These are phyloP conservation scores for Pomatorhinus ruficollis DNA, from an alignment of 2,113 vertebrate genomes.

Conservation along the genomic window DNA sequence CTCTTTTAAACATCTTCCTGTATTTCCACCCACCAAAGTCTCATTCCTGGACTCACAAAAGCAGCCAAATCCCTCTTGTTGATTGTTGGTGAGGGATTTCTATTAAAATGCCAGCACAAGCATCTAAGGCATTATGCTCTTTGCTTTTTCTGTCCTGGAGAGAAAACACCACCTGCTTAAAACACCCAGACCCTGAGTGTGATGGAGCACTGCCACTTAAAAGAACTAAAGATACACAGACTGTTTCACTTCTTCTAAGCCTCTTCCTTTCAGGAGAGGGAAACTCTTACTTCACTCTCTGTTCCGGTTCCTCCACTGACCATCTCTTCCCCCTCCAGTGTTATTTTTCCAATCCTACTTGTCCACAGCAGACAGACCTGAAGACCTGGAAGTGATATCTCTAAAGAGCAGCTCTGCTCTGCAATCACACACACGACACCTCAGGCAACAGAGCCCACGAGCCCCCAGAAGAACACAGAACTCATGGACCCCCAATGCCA, in stretches of 20 bases:
- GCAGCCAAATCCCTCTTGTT: background rate
- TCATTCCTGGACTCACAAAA: background rate
- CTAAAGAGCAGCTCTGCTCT: background rate
- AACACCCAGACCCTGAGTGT: background rate
- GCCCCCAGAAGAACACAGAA: background rate
- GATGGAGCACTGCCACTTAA: background rate
- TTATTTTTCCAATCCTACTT: background rate
- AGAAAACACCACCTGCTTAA: background rate
- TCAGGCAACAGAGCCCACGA: background rate
- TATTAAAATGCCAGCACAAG: background rate
- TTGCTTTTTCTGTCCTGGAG: background rate
- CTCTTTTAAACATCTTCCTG: background rate
- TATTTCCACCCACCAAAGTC: background rate
- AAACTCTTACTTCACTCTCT: background rate
- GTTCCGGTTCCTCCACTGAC: background rate
- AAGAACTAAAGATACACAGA: background rate
- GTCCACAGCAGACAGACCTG: background rate
- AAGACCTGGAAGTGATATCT: background rate
- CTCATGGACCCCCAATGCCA: accelerated
- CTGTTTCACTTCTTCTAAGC: conserved; percentile 37
- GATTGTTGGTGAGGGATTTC: background rate
- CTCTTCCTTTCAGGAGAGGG: background rate
- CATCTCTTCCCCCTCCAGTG: background rate
- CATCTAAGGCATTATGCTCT: background rate
- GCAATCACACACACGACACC: background rate